phyloP scores from a whole-genome alignment of 1,140 invertebrate species.

The Drosophila baimaii region DNA sequence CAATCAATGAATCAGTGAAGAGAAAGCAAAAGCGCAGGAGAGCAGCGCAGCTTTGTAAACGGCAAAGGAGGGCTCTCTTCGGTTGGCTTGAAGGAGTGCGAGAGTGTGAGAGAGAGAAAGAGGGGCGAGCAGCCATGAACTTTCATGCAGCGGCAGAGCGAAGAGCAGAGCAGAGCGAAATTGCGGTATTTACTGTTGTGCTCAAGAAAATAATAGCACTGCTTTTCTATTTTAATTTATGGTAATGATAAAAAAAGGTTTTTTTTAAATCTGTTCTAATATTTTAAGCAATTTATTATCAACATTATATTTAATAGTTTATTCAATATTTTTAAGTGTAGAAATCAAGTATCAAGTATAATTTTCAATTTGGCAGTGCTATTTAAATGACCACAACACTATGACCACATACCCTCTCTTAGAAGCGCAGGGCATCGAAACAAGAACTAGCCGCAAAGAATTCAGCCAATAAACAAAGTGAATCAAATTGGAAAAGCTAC shows the following conservation, averaged over 20 bases:
- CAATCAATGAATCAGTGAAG: conserved; percentile 5
- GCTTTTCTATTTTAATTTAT: not conserved
- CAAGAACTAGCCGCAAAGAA: conserved; percentile 22
- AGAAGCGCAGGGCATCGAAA: conserved; percentile 18
- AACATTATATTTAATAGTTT: not conserved
- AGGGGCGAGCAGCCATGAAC: conserved; percentile 24
- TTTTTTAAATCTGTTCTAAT: no score
- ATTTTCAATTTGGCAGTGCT: not conserved
- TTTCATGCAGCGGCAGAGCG: conserved; percentile 33
- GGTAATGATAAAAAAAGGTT: not conserved
- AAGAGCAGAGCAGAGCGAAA: conserved; percentile 14
- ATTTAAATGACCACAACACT: not conserved
- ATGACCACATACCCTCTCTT: conserved; percentile 6
- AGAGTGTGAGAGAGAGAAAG: not conserved
- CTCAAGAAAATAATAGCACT: not conserved
- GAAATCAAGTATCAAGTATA: no score
- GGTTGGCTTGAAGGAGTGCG: conserved; percentile 33
- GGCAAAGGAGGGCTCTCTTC: conserved; percentile 24
- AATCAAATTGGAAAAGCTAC: conserved; percentile 24
- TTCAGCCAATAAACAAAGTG: conserved; percentile 15
- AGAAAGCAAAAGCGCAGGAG: conserved; percentile 27
- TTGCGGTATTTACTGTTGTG: not conserved
- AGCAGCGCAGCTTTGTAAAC: conserved; percentile 19
- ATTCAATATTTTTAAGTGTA: not conserved
- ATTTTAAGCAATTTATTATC: not conserved